Conservation (phyloP, 2,797 vertebrate genomes). For the Nyctibius grandis region DNA sequence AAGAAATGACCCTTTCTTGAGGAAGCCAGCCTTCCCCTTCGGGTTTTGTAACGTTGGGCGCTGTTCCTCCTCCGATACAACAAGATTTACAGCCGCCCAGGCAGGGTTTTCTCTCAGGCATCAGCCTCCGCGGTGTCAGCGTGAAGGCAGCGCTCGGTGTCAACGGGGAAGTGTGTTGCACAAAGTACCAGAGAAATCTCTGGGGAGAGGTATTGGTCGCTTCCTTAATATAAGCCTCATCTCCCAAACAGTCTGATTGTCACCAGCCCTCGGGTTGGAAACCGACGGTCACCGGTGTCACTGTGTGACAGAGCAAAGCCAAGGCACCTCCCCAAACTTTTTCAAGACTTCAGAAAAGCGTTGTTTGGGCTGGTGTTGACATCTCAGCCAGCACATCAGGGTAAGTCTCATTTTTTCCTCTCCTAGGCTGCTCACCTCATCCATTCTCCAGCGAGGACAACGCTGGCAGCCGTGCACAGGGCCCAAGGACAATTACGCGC, state of each 20-base stretch:
- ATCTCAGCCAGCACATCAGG: background rate
- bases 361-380: background rate
- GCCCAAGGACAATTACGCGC: rapidly evolving
- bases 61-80: background rate
- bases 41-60: rapidly evolving
- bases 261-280: background rate
- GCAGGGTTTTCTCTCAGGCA: rapidly evolving
- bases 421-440: background rate
- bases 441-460: background rate
- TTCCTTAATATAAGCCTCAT: background rate
- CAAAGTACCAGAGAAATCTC: background rate
- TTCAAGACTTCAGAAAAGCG: background rate
- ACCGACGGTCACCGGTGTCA: rapidly evolving
- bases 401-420: background rate
- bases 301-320: background rate
- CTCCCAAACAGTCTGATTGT: rapidly evolving
- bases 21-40: background rate
- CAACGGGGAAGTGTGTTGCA: background rate
- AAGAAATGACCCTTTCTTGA: background rate
- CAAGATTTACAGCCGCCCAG: background rate
- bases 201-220: background rate
- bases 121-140: background rate
- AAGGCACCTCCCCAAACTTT: background rate
- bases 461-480: background rate
- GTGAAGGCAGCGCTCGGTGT: background rate